Conservation (phyloP, 2,797 vertebrate species). For the Artibeus lituratus region DNA sequence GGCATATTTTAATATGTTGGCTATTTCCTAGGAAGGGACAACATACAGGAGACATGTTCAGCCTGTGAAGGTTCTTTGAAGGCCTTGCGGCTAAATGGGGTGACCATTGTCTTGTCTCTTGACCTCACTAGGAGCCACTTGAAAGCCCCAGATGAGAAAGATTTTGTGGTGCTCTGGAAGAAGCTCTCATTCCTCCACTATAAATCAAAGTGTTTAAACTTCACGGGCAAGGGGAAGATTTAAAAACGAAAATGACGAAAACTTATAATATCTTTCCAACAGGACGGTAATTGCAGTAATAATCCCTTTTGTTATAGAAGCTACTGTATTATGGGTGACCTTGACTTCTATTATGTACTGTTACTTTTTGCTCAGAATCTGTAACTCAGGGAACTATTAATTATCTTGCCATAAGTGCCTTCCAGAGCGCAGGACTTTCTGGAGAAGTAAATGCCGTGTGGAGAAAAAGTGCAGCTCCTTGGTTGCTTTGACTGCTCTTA, state of each 20-base stretch:
- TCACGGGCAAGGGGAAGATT: slow-evolving; percentile 33
- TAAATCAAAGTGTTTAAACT: slow-evolving; percentile 42
- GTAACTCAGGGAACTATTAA: slow-evolving; percentile 43
- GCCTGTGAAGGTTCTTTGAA: not conserved
- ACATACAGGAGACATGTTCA: not conserved
- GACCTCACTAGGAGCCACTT: not conserved
- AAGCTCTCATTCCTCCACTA: not conserved
- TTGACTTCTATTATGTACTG: slow-evolving; percentile 55
- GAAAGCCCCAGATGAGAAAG: not conserved
- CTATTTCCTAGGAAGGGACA: not conserved
- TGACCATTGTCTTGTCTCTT: not conserved
- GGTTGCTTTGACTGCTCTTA: not conserved
- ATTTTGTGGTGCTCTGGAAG: not conserved
- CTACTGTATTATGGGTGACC: slow-evolving; percentile 54
- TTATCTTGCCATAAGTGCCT: slow-evolving; percentile 39
- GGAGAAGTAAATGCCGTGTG: slow-evolving; percentile 35
- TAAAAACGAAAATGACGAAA: slow-evolving; percentile 70
- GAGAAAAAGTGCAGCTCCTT: not conserved
- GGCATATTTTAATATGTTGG: not conserved
- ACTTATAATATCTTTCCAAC: slow-evolving; percentile 68
- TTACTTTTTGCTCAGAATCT: slow-evolving; percentile 61
- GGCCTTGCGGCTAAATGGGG: not conserved
- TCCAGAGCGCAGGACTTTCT: slow-evolving; percentile 24
- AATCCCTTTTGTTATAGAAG: slow-evolving; percentile 47
- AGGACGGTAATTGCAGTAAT: slow-evolving; percentile 42